Conservation (phyloP, 2,888 invertebrate genomes). For the Eudasyphora cyanicolor region DNA sequence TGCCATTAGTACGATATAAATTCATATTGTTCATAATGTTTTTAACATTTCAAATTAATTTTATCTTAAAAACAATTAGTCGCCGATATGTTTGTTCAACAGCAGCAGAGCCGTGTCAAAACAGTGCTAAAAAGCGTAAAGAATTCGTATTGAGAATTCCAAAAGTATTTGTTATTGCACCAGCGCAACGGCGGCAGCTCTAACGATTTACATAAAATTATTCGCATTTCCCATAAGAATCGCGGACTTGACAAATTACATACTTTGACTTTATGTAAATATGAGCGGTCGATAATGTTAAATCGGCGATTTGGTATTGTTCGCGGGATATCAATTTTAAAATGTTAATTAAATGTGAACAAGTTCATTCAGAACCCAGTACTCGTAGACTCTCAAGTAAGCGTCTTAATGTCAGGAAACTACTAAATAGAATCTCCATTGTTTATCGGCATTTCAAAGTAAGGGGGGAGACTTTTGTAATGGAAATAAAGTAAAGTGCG, state of each 20-base stretch:
- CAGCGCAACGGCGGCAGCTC: neutral
- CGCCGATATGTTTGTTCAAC: constrained; percentile 29
- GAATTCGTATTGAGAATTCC: neutral
- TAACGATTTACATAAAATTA: constrained; percentile 24
- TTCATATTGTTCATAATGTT: constrained; percentile 13
- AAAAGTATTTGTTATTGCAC: too few relatives aligned
- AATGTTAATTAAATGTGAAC: neutral
- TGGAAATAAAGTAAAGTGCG: too few relatives aligned
- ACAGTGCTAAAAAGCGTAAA: constrained; percentile 28
- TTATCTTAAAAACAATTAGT: constrained; percentile 43
- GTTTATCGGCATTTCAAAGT: too few relatives aligned
- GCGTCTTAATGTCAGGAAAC: neutral
- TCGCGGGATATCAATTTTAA: neutral
- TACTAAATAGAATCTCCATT: too few relatives aligned
- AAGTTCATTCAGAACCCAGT: too few relatives aligned
- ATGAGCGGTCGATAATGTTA: neutral
- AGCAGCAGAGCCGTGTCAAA: constrained; percentile 15
- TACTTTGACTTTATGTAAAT: neutral
- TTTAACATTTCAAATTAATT: constrained; percentile 36
- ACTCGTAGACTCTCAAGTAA: too few relatives aligned
- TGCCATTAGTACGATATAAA: constrained; percentile 34
- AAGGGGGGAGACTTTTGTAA: too few relatives aligned
- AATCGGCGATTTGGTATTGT: too few relatives aligned
- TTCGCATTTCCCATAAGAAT: neutral
- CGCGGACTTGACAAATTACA: neutral